Evolutionary conservation across 2,797 vertebrate genomes (phyloP), one percentile per base, ranked within the genome.

Genomic region (Muscicapa comitata): DNA sequence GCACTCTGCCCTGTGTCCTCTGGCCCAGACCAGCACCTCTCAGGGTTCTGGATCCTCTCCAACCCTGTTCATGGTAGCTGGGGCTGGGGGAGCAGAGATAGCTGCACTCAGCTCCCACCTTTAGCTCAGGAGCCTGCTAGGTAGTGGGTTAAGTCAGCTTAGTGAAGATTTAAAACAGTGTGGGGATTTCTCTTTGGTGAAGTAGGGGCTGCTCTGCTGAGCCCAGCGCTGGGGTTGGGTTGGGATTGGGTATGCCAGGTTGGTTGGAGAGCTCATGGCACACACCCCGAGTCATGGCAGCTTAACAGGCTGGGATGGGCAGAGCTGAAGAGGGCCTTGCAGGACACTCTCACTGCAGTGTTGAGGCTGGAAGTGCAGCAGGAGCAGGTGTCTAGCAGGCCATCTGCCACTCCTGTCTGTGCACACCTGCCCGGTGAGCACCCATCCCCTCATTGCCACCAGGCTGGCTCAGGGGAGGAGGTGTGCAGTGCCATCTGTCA

Each of bases 211-310:
- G 31, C 10, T 58, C 31, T 59, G 53, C 45, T 38, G 26, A 40
- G 18, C 26, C 33, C 31, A 65, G 38, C 0, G 0, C 8, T 24
- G 18, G 54, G 6, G 2, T 14, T 55, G 50, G 20, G 8, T 31
- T 76, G 57, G 71, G 20, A 31, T 14, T 38, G 25, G 25, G 45
- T 45, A 3, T 0, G 2, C 29, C 11, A 12, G 17, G 31, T 18
- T 26, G 15, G 3, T 3, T 29, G 42, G 35, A 68, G 55, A 61
- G 42, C 20, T 63, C 37, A 11, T 21, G 37, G 37, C 48, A 42
- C 55, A n/a, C 8, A 6, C 11, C 37, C 37, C 42, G 29, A 55
- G 40, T 45, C 28, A 6, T 33, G 17, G 12, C 7, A 1, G 10
- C 33, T 58, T 76, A 35, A 43, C 8, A 45, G 29, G 15, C 37